These are phyloP conservation scores for Cerastoderma edule DNA, from an alignment of 2,888 invertebrate genomes.

Conservation along the genomic window DNA sequence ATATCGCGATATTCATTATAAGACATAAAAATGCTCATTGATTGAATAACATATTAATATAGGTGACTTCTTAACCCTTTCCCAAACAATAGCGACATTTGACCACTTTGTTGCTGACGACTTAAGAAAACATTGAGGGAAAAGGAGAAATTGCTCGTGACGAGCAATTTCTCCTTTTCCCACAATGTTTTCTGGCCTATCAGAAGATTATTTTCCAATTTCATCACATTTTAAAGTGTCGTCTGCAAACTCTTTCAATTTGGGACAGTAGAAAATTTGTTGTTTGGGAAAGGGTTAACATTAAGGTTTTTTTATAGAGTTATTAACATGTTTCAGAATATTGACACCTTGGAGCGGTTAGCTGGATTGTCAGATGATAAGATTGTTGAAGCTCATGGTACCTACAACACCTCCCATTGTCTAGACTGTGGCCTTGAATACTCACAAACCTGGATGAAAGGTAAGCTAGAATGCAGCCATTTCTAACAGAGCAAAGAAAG, in stretches of 20 bases:
- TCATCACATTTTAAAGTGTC: not conserved
- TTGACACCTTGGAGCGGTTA: constrained; percentile 95
- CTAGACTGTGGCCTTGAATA: constrained; percentile 88
- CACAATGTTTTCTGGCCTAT: not conserved
- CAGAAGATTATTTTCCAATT: not conserved
- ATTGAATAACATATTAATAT: too few relatives aligned
- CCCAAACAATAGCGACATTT: too few relatives aligned
- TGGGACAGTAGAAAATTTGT: too few relatives aligned
- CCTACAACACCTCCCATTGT: constrained; percentile 95
- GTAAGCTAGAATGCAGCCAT: too few relatives aligned
- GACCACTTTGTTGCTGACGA: too few relatives aligned
- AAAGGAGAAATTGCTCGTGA: constrained; percentile 5
- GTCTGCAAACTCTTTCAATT: not conserved
- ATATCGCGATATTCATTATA: too few relatives aligned
- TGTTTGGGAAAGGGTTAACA: too few relatives aligned
- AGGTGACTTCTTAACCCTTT: too few relatives aligned
- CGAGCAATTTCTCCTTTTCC: constrained; percentile 10
- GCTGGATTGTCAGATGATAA: constrained; percentile 93
- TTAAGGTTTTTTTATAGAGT: not conserved
- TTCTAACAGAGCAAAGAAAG: too few relatives aligned
- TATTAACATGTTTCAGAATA: constrained; percentile 88
- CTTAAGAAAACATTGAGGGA: too few relatives aligned
- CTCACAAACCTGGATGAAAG: constrained; percentile 93
- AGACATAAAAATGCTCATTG: too few relatives aligned
- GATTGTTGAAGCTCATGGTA: constrained; percentile 97